phyloP scores from a whole-genome alignment of 2,888 invertebrate species.

The Cataglyphis altisquamis region DNA sequence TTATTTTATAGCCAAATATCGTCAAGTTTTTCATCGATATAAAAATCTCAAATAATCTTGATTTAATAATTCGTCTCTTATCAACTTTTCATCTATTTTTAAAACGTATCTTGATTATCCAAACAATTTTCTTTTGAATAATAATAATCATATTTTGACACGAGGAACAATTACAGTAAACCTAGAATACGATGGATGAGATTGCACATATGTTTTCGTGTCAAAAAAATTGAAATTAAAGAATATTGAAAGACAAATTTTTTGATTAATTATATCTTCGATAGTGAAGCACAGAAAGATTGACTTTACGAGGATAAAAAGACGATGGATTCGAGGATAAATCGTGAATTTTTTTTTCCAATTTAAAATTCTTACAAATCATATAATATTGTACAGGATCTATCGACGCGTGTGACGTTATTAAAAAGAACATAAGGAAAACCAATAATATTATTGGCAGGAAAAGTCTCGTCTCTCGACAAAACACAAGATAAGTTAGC shows the following conservation, averaged over 20 bases:
- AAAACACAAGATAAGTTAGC: not conserved
- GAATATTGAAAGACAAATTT: not conserved
- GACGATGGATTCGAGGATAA: not conserved
- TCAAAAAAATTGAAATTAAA: not conserved
- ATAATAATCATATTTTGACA: not conserved
- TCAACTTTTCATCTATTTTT: too few species aligned
- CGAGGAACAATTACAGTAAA: not conserved
- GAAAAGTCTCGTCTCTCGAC: not conserved
- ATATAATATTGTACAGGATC: not conserved
- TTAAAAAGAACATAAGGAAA: not conserved
- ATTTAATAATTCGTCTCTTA: not conserved
- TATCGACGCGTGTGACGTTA: not conserved
- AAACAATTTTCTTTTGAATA: not conserved
- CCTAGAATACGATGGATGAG: not conserved
- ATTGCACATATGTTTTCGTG: not conserved
- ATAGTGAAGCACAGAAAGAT: not conserved
- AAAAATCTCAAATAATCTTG: not conserved
- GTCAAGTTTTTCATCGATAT: not conserved
- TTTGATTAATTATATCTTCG: constrained; percentile 19
- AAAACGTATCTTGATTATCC: not conserved
- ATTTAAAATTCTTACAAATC: not conserved
- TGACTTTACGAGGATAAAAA: not conserved
- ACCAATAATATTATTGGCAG: not conserved
- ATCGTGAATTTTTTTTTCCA: not conserved
- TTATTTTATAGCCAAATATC: not conserved